A percentile compares a stretch with the other conserved stretches of the same genome.
phyloP scores from a whole-genome alignment of 2,888 invertebrate species.

The Odontocolon sp. region DNA sequence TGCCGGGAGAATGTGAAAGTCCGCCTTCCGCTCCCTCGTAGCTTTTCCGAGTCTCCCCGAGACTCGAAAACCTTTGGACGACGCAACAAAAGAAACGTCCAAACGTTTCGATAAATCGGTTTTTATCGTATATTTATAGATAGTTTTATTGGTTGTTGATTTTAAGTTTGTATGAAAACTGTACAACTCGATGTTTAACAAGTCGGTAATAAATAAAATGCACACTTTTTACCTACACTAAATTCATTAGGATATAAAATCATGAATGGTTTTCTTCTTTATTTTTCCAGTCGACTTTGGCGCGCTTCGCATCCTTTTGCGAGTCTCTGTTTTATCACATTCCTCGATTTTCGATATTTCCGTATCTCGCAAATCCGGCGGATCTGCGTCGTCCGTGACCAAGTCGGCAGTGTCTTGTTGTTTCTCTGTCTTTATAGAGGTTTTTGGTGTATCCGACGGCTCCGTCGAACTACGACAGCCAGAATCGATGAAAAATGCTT shows the following conservation, averaged over 20 bases:
- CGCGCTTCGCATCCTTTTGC: constrained; percentile 15
- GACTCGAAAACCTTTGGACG: constrained; percentile 2
- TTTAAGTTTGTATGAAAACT: constrained; percentile 68
- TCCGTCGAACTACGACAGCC: constrained; percentile 19
- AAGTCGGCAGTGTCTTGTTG: neutral
- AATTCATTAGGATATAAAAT: constrained; percentile 39
- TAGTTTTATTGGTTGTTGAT: constrained; percentile 53
- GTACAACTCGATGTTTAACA: constrained; percentile 71
- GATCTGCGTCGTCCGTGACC: neutral
- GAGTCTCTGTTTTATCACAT: neutral
- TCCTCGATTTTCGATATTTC: neutral
- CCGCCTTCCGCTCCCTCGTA: neutral
- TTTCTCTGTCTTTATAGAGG: neutral
- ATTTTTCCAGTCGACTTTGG: constrained; percentile 14
- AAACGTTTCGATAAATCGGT: constrained; percentile 19
- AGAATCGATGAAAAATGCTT: neutral
- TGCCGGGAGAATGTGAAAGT: constrained; percentile 25
- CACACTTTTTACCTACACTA: constrained; percentile 69
- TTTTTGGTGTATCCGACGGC: neutral
- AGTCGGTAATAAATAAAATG: constrained; percentile 69
- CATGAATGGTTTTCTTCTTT: constrained; percentile 47
- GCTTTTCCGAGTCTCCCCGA: constrained; percentile 9
- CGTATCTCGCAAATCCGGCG: no score
- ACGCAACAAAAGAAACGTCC: constrained; percentile 5
- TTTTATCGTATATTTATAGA: constrained; percentile 25